phyloP scores from a whole-genome alignment of 1,140 invertebrate genomes.

The Colletes latitarsis region DNA sequence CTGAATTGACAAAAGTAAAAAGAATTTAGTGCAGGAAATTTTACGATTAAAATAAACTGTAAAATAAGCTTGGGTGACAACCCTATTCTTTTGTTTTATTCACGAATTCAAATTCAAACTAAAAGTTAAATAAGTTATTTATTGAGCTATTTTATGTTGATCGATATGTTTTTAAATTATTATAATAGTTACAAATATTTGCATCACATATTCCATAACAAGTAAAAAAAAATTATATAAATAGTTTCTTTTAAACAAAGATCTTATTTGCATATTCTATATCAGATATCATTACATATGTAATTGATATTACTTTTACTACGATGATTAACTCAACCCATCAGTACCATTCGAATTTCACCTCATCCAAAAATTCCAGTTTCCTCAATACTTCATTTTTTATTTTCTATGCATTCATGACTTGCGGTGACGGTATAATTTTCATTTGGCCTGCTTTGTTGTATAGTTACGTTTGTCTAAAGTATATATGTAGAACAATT shows the following conservation, averaged over 20 bases:
- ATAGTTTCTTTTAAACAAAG: not conserved
- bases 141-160: not conserved
- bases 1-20: not conserved
- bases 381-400: constrained; percentile 53
- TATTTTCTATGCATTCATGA: constrained; percentile 64
- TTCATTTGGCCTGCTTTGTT: constrained; percentile 64
- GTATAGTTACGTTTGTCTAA: constrained; percentile 57
- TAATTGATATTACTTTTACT: constrained; percentile 25
- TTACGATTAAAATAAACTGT: not conserved
- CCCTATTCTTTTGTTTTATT: not conserved
- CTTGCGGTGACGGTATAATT: constrained; percentile 73
- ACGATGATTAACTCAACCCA: constrained; percentile 55
- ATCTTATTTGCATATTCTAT: not conserved
- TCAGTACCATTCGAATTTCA: constrained; percentile 48
- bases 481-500: constrained; percentile 60
- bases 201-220: not conserved
- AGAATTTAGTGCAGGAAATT: not conserved
- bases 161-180: not conserved
- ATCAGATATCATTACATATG: not conserved
- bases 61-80: constrained; percentile 28
- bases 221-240: not conserved
- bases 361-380: constrained; percentile 35
- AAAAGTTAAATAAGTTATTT: not conserved
- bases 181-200: not conserved
- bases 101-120: not conserved